phyloP scores from a whole-genome alignment of 2,888 invertebrate species.

The Phortica magna region DNA sequence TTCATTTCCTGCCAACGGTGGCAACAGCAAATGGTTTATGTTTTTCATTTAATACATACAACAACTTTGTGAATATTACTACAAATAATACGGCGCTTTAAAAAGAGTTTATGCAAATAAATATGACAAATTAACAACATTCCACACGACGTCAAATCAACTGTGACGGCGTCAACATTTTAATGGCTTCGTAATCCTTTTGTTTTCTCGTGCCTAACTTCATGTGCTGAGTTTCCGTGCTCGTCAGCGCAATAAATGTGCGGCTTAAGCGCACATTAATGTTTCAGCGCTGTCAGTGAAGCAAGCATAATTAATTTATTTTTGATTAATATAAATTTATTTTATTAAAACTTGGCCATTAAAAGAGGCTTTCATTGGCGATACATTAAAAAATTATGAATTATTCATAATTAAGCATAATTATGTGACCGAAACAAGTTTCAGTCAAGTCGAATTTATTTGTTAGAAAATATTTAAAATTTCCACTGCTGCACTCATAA shows the following conservation, averaged over 20 bases:
- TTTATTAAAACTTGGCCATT: background rate
- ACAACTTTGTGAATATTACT: background rate
- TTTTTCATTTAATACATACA: background rate
- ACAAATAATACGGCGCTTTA: no score
- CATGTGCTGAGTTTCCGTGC: background rate
- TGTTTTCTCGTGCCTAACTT: background rate
- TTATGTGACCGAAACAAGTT: background rate
- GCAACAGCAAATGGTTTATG: background rate
- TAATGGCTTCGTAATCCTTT: background rate
- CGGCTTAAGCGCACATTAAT: background rate
- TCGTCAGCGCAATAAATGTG: background rate
- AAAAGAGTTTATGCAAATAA: no score
- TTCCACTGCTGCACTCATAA: no score
- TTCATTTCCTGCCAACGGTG: background rate
- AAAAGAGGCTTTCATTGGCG: background rate
- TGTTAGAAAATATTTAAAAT: background rate
- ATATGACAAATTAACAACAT: no score
- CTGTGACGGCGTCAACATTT: background rate
- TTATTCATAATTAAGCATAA: background rate
- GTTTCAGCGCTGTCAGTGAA: background rate
- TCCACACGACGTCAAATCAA: no score
- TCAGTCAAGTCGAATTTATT: background rate
- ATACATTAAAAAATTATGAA: constrained; percentile 7
- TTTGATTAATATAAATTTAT: constrained; percentile 23
- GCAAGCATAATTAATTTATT: constrained; percentile 12